A percentile compares a stretch with the other conserved stretches of the same genome.
Evolutionary conservation across 2,888 invertebrate species (phyloP).

Genomic region (Argyresthia albistria): DNA sequence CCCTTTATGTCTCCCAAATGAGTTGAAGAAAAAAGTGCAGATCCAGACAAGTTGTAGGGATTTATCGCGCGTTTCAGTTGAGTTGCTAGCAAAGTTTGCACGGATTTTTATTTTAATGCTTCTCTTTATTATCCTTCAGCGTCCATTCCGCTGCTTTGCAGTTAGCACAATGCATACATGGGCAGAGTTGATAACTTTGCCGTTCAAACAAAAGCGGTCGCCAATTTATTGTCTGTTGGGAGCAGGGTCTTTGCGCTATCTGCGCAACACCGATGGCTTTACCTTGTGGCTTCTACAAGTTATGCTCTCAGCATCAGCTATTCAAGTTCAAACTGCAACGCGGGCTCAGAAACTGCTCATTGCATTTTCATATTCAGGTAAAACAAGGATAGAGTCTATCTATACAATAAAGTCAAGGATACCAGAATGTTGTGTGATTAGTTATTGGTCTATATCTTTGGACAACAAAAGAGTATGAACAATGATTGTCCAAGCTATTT

Average conservation of each 20-base stretch:
- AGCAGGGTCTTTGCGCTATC: background rate
- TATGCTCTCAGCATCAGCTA: background rate
- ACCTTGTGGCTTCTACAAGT: too few relatives aligned
- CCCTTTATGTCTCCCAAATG: background rate
- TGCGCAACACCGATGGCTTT: background rate
- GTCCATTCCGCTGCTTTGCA: background rate
- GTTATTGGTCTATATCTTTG: slow-evolving; percentile 49
- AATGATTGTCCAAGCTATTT: slow-evolving; percentile 21
- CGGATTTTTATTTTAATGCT: background rate
- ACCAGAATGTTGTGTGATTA: slow-evolving; percentile 20
- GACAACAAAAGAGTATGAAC: slow-evolving; percentile 37
- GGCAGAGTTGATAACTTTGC: background rate
- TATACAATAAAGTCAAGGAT: background rate
- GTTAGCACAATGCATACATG: background rate
- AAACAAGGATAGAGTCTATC: background rate
- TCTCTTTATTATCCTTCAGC: background rate
- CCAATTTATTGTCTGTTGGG: background rate
- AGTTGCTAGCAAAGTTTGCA: background rate
- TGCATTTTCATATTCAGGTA: background rate
- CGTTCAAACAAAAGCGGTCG: background rate
- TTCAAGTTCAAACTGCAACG: background rate
- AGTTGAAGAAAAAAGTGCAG: background rate
- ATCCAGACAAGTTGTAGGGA: too few relatives aligned
- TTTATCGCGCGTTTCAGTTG: too few relatives aligned
- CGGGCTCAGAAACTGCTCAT: background rate